Base-by-base conservation (phyloP, 2,888 invertebrate genomes). In the Amorpha juglandis region DNA sequence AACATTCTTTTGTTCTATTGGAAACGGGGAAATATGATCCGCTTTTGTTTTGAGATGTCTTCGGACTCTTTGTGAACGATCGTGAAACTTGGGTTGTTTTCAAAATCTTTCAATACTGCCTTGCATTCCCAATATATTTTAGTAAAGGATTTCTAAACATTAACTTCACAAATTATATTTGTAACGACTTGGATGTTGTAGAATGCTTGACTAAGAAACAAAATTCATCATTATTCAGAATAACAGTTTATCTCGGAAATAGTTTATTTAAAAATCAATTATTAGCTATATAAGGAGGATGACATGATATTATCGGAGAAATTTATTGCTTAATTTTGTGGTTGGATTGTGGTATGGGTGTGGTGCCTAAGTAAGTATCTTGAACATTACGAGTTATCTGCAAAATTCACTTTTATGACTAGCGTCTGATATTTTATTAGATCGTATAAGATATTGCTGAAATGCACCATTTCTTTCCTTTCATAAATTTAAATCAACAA, bases 11-110 rank as follows among this genome's bases (percentile, higher is more conserved):
- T 77, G 79, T 81, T 76, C 74, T 73, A 75, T 79, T 77, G 63
- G 73, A 76, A 76, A 78, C 70, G 70, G 71, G 71, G 79, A 74
- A 80, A 77, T 73, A 76, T 79, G 75, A 79, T 79, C 73, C 74
- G 69, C 65, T 67, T 69, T 65, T 73, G 72, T 74, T 50, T 50
- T 71, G 68, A 71, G 69, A 68, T 71, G 69, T 70, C 67, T 71
- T 66, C 52, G 71, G 73, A 72, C 68, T 63, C 74, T 78, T 78
- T 74, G 72, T 68, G 67, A 68, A 71, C 52, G 38, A 42, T 38
- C 58, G 42, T 12, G 58, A 42, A 58, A 58, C 58, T 55, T 55
- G 58, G 42, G 35, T 16, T 38, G 55, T 11, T 38, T 38, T 58
- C 55, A 19, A 12, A 58, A 55, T 38, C 52, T 16, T 55, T 55